Base-by-base conservation (phyloP, 1,140 invertebrate genomes). In the Tetragnatha versicolor region DNA sequence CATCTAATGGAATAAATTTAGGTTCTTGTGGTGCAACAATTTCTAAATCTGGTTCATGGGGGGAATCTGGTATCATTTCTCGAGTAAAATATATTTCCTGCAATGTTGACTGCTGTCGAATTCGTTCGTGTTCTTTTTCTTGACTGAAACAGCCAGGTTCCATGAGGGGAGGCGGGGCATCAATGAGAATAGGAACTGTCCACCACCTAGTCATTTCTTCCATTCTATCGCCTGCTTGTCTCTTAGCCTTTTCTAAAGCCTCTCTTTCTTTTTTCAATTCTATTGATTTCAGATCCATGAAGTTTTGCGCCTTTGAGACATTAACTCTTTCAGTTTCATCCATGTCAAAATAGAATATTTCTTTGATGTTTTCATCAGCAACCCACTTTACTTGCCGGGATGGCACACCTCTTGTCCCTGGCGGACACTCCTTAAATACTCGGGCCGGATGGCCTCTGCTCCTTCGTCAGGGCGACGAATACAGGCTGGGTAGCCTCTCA, bases 281-380 rank as follows among this genome's bases (percentile, higher is more conserved):
- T 88, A 95, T 91, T 84, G 93, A 91, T 84, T 95, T 95, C 92
- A 95, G 92, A 81, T 96, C 94, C n/a, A 90, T 91, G 86, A 97
- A 97, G 63, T 85, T 84, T 33, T 93, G 93, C 27, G 45, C 49
- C 22, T 45, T 84, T 81, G 85, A 93, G 93, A 98, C 95, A 87
- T 97, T 97, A 0, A 96, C 88, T 84, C 95, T 90, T 87, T 98
- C 95, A 3, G 92, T 96, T 87, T 97, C 95, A 86, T 98, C 95
- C 49, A 97, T 85, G 85, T 97, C 94, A 85, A 98, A 98, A 83
- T 92, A 96, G 82, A 91, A 90, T 49, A 95, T 88, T 80, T 93
- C 90, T 83, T 93, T 91, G 20, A 98, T 86, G 65, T 95, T 91
- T 9, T 89, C 87, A 80, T 93, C 93, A 10, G 89, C 88, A 83